Percentiles rank a stretch among this genome's conserved stretches.
Evolutionary conservation across 2,888 invertebrate species (phyloP).

Genomic region (Pantelozetes paolii): DNA sequence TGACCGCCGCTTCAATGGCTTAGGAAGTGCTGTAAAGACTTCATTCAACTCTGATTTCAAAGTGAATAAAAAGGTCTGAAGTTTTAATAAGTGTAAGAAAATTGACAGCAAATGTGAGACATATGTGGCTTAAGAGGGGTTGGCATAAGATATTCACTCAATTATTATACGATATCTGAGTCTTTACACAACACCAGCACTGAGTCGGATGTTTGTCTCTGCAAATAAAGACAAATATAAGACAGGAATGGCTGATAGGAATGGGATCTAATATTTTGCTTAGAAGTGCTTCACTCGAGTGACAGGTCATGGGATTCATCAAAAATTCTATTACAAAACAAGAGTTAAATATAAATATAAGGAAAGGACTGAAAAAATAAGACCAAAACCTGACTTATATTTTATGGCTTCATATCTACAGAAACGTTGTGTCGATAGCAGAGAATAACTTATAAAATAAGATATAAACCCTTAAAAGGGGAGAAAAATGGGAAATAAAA

Average conservation of each 20-base stretch:
- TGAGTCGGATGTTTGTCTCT: conserved; percentile 3
- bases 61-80: too few relatives aligned
- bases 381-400: not conserved
- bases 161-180: not conserved
- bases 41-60: too few relatives aligned
- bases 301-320: conserved; percentile 9
- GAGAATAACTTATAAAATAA: not conserved
- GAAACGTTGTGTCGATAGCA: not conserved
- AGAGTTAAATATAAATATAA: not conserved
- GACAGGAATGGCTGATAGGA: too few relatives aligned
- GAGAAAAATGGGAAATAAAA: not conserved
- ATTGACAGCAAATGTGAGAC: too few relatives aligned
- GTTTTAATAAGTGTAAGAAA: too few relatives aligned
- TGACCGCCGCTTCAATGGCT: too few relatives aligned
- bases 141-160: not conserved
- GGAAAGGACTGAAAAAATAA: not conserved
- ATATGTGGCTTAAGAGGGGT: too few relatives aligned
- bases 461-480: not conserved
- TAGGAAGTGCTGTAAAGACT: too few relatives aligned
- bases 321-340: conserved; percentile 16
- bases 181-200: not conserved
- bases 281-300: not conserved
- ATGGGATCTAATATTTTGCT: not conserved
- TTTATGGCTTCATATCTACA: not conserved
- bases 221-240: too few relatives aligned